Evolutionary conservation across 2,797 vertebrate genomes (phyloP).

Genomic region (Eleutherodactylus coqui): DNA sequence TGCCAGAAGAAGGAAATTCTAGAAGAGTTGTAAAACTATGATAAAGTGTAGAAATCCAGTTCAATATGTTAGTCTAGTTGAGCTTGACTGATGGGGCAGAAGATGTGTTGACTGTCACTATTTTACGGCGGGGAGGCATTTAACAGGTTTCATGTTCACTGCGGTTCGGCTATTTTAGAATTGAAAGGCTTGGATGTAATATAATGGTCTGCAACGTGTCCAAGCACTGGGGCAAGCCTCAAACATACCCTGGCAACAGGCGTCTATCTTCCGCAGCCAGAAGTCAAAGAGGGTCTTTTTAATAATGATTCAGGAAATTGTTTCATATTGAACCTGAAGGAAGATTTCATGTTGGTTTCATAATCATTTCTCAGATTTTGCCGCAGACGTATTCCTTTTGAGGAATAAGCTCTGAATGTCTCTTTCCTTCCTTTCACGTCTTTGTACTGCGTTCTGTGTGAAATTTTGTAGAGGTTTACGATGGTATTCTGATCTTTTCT

Average conservation of each 20-base stretch:
- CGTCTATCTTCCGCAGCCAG: conserved; percentile 56
- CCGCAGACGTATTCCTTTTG: too few species aligned
- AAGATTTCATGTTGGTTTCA: conserved; percentile 58
- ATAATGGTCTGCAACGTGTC: conserved; percentile 44
- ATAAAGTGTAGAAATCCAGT: conserved; percentile 41
- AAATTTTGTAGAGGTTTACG: neutral
- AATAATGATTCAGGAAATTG: conserved; percentile 54
- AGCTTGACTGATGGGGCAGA: conserved; percentile 23
- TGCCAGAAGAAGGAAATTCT: conserved; percentile 56
- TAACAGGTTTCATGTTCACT: conserved; percentile 26
- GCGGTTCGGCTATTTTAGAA: conserved; percentile 33
- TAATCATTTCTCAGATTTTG: conserved; percentile 39
- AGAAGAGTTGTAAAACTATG: conserved; percentile 51
- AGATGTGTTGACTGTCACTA: conserved; percentile 29
- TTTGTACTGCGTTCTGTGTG: neutral
- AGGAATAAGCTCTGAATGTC: neutral
- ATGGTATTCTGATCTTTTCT: neutral
- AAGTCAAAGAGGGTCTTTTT: conserved; percentile 61
- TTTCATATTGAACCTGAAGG: conserved; percentile 38
- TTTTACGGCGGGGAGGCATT: conserved; percentile 7
- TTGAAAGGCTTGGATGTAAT: conserved; percentile 44
- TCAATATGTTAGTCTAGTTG: conserved; percentile 1
- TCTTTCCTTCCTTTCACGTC: neutral
- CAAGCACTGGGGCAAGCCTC: conserved; percentile 41
- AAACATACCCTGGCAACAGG: conserved; percentile 44